Evolutionary conservation across 1,140 invertebrate genomes (phyloP), one percentile per base, ranked within the genome.

Genomic region (Drosophila guanche): DNA sequence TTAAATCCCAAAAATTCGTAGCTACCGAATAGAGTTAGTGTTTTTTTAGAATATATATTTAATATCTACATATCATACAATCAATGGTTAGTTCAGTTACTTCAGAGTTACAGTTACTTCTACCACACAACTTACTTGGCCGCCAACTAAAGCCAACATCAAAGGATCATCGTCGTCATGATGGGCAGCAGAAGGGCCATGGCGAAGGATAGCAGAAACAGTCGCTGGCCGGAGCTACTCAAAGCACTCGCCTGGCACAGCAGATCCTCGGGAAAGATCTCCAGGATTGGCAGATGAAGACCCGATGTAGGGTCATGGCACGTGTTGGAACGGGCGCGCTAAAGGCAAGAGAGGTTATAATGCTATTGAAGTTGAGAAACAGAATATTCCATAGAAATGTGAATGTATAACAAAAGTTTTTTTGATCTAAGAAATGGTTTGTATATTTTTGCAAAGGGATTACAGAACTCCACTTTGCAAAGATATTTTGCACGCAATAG

Each of bases 181-280:
- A 90, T 41, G 4, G 86, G 83, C 65, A 90, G 27, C 55, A 78
- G 47, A 14, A 90, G 48, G 55, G 80, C 77, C 61, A 75, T 85
- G 23, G 75, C 70, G 55, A 91, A 90, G 16, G 89, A 90, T 10
- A 90, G 50, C 37, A 91, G 76, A 48, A 90, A 90, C 16, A 91
- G 75, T 5, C 84, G 72, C 27, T 90, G 86, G 25, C 90, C 88
- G 1, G 93, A 93, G 60, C 93, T 94, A 69, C 95, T 95, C 22
- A 96, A 91, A 0, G 95, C 95, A 72, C 94, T 95, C 6, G 95
- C 95, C 91, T 96, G 95, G 84, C 95, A 96, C 55, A 95, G 93
- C 62, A 96, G 93, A 77, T 95, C 95, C 86, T 96, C 95, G 1
- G 95, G 94, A 55, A 95, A 93, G 7, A 96, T 92, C 86, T 95